Percentiles rank a stretch among this genome's conserved stretches.
phyloP scores from a whole-genome alignment of 1,140 invertebrate species.

The Lineus longissimus region DNA sequence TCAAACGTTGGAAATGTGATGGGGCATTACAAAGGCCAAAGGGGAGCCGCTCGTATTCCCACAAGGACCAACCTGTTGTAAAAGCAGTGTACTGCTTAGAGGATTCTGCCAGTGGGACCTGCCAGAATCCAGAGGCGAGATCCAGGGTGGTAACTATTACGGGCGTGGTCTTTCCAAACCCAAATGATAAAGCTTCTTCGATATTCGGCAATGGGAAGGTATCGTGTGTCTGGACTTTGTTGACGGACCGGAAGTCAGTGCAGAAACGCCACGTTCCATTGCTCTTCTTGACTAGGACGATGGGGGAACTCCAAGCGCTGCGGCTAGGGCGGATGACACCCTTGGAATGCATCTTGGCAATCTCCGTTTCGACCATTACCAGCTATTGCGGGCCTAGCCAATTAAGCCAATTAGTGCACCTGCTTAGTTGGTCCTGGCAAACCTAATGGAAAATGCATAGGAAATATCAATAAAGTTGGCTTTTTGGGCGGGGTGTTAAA shows the following conservation, averaged over 20 bases:
- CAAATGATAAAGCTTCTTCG: conserved; percentile 28
- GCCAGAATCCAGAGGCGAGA: background rate
- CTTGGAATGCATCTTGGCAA: conserved; percentile 10
- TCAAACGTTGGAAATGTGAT: conserved; percentile 14
- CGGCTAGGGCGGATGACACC: conserved; percentile 31
- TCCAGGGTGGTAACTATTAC: background rate
- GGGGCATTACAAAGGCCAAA: conserved; percentile 24
- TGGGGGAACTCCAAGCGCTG: conserved; percentile 32
- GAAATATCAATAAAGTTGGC: too few species aligned
- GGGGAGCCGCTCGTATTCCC: conserved; percentile 19
- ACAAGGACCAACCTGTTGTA: conserved; percentile 15
- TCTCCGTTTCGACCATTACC: conserved; percentile 10
- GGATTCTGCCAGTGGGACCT: background rate
- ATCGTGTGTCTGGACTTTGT: conserved; percentile 27
- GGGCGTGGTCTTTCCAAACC: background rate
- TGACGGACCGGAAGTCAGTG: conserved; percentile 32
- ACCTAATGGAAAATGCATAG: too few species aligned
- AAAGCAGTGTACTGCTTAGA: conserved; percentile 23
- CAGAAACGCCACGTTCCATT: conserved; percentile 28
- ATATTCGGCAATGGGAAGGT: conserved; percentile 31
- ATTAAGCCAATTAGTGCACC: too few species aligned
- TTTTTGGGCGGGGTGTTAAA: too few species aligned
- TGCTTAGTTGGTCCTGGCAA: too few species aligned
- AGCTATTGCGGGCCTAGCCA: too few species aligned
- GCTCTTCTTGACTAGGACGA: conserved; percentile 37